These are phyloP conservation scores for Adoxophyes honmai DNA, from an alignment of 1,140 invertebrate species.

Conservation along the genomic window DNA sequence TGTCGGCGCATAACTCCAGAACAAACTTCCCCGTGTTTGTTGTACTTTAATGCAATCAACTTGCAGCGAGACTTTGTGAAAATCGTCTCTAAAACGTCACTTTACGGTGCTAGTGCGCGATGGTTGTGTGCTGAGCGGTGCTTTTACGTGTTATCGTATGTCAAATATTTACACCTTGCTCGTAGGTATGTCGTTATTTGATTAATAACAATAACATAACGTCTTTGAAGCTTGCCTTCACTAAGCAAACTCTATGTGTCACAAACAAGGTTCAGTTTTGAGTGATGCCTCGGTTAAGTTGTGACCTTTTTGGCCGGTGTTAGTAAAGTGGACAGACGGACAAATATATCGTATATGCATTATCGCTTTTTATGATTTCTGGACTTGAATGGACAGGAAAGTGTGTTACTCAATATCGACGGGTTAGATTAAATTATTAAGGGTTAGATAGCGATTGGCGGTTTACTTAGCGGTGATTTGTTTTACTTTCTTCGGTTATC, in stretches of 20 bases:
- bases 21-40: slow-evolving; percentile 7
- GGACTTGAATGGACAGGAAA: slow-evolving; percentile 11
- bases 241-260: neutral
- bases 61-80: neutral
- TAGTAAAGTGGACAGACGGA: neutral
- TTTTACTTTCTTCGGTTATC: neutral
- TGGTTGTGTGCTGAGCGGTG: slow-evolving; percentile 5
- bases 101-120: neutral
- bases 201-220: neutral
- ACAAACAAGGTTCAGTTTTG: neutral
- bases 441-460: neutral
- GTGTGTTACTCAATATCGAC: slow-evolving; percentile 2
- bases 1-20: slow-evolving; percentile 11
- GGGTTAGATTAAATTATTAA: slow-evolving; percentile 10
- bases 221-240: neutral
- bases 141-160: slow-evolving; percentile 9
- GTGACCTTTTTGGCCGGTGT: no score
- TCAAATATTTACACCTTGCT: slow-evolving; percentile 9
- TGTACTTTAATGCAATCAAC: slow-evolving; percentile 9
- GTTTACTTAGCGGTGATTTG: slow-evolving; percentile 2
- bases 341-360: slow-evolving; percentile 15
- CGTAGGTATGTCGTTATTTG: slow-evolving; percentile 9
- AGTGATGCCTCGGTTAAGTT: neutral
- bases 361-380: slow-evolving; percentile 14
- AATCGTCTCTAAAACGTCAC: neutral